Conservation (phyloP, 2,113 vertebrate species). For the Forbesichthys agassizii region DNA sequence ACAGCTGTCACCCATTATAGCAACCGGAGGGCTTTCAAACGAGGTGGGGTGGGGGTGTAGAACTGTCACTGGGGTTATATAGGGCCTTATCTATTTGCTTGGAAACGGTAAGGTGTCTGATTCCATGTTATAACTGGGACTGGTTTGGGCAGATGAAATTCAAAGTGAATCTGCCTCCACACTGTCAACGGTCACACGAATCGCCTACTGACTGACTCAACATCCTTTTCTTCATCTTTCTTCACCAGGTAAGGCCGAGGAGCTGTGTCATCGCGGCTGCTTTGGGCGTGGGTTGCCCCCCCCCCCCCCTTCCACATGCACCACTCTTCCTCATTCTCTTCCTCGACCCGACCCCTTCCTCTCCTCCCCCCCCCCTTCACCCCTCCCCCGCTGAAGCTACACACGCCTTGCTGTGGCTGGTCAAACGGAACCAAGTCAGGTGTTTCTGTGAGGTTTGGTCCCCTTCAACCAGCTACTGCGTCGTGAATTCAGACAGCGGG, state of each 20-base stretch:
- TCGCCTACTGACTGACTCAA: neutral
- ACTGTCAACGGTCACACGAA: neutral
- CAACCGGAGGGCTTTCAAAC: slow-evolving; percentile 56
- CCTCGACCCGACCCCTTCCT: neutral
- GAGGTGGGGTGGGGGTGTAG: slow-evolving; percentile 27
- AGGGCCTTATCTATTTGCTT: slow-evolving; percentile 45
- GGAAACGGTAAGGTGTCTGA: slow-evolving; percentile 27
- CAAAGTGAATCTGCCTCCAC: neutral
- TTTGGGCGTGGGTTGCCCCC: neutral
- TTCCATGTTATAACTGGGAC: neutral
- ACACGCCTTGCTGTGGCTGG: slow-evolving; percentile 96
- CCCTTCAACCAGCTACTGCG: slow-evolving; percentile 99
- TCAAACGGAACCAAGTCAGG: slow-evolving; percentile 99
- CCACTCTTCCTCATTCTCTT: neutral
- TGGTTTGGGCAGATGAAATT: neutral
- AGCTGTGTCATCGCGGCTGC: slow-evolving; percentile 2
- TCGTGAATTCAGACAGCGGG: slow-evolving; percentile 78
- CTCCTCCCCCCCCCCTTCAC: slow-evolving; percentile 33
- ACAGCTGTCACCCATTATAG: slow-evolving; percentile 76
- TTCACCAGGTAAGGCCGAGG: slow-evolving; percentile 57
- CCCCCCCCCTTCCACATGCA: neutral
- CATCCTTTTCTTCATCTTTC: slow-evolving; percentile 34
- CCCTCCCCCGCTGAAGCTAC: slow-evolving; percentile 69
- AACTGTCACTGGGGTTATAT: slow-evolving; percentile 57
- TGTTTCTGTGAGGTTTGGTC: slow-evolving; percentile 99